Evolutionary conservation across 2,113 vertebrate species (phyloP).

Genomic region (Todiramphus chloris): DNA sequence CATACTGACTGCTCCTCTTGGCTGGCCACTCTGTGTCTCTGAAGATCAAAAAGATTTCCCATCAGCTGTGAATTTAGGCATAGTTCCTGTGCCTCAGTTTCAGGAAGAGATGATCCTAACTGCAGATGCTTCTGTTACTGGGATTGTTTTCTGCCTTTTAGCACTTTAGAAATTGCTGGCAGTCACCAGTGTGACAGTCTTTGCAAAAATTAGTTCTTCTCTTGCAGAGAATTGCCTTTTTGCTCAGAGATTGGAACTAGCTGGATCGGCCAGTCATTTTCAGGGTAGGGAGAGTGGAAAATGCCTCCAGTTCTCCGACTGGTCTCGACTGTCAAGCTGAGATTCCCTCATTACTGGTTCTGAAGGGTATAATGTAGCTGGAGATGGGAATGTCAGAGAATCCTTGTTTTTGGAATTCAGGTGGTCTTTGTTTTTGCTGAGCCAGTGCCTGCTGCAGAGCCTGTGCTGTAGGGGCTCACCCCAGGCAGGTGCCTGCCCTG

Average conservation of each 20-base stretch:
- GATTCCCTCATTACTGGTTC: background rate
- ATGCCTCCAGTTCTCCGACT: background rate
- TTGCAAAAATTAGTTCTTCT: background rate
- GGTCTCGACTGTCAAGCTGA: background rate
- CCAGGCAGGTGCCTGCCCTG: accelerated
- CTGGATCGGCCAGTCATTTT: background rate
- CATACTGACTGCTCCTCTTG: background rate
- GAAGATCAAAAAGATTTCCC: background rate
- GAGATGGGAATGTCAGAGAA: background rate
- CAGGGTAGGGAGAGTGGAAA: background rate
- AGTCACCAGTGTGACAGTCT: background rate
- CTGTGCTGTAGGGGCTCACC: background rate
- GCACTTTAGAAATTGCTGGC: background rate
- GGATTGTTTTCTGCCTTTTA: background rate
- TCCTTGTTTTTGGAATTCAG: background rate
- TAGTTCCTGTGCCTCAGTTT: background rate
- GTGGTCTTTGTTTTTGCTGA: background rate
- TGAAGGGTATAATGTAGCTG: background rate
- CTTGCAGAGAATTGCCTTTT: background rate
- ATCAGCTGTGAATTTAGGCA: background rate
- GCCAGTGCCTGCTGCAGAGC: background rate
- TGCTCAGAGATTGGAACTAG: background rate
- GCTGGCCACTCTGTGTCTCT: background rate
- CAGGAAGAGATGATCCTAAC: background rate
- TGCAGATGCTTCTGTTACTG: background rate